Evolutionary conservation across 2,888 invertebrate species (phyloP).

Genomic region (Limnephilus marmoratus): DNA sequence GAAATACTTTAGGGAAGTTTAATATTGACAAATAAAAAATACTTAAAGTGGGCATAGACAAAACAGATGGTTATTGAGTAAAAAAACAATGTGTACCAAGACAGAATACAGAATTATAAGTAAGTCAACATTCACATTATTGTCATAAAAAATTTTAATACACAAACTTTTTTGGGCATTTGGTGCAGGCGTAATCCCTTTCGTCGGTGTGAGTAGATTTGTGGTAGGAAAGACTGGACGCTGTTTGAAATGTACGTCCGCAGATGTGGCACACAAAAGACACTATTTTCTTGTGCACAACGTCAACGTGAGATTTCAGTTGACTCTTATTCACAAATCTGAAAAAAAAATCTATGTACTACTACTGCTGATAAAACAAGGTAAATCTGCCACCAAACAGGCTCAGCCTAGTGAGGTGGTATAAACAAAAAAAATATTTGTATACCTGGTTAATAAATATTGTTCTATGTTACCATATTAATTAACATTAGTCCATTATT

Average conservation of each 20-base stretch:
- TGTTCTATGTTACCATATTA: not conserved
- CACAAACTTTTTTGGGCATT: slow-evolving; percentile 44
- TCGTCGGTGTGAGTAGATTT: not conserved
- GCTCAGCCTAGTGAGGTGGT: no score
- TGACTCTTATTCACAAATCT: slow-evolving; percentile 4
- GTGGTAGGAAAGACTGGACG: not conserved
- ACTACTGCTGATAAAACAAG: not conserved
- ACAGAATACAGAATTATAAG: not conserved
- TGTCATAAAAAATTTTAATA: not conserved
- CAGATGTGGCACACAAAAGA: slow-evolving; percentile 42
- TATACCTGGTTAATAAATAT: not conserved
- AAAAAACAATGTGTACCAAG: not conserved
- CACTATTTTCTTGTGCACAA: slow-evolving; percentile 18
- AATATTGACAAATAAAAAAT: not conserved
- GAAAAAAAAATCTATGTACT: not conserved
- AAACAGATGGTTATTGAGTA: not conserved
- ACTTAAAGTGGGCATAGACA: not conserved
- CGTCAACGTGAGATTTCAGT: slow-evolving; percentile 14
- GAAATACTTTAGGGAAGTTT: not conserved
- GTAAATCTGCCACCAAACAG: not conserved
- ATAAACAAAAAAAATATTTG: no score
- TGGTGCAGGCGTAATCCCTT: not conserved
- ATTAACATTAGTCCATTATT: not conserved
- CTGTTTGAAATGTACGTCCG: slow-evolving; percentile 18
- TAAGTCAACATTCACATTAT: slow-evolving; percentile 12